Conservation (phyloP, 2,797 vertebrate genomes). For the Loris lydekkerianus region DNA sequence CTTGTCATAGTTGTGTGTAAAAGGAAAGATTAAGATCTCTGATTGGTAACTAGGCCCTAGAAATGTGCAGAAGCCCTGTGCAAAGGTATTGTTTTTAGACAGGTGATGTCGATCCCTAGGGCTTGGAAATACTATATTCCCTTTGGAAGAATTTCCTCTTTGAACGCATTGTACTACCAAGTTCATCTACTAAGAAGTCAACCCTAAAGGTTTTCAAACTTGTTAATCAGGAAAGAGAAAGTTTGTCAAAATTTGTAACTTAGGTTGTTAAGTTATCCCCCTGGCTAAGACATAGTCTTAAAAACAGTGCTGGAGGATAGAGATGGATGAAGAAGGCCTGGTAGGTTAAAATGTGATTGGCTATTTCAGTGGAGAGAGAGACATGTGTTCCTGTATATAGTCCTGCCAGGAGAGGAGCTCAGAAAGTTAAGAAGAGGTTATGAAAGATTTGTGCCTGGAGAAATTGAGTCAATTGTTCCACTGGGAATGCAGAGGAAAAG, state of each 20-base stretch:
- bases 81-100: background rate
- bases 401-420: conserved; percentile 7
- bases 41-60: conserved; percentile 19
- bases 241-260: conserved; percentile 66
- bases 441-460: conserved; percentile 74
- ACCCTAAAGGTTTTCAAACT: conserved; percentile 64
- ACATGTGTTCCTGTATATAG: conserved; percentile 26
- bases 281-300: conserved; percentile 57
- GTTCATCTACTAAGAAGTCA: conserved; percentile 58
- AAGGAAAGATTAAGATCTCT: conserved; percentile 40
- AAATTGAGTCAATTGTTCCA: conserved; percentile 79
- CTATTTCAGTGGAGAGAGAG: conserved; percentile 44
- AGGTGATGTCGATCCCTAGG: background rate
- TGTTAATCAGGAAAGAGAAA: conserved; percentile 61
- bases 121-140: background rate
- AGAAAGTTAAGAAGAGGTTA: conserved; percentile 61
- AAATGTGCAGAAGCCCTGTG: background rate
- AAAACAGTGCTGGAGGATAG: conserved; percentile 53
- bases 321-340: conserved; percentile 50
- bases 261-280: conserved; percentile 55
- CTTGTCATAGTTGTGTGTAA: conserved; percentile 40
- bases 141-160: conserved; percentile 62
- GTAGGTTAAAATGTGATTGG: conserved; percentile 71
- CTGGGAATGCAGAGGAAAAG: conserved; percentile 55
- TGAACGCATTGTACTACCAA: conserved; percentile 59